Evolutionary conservation across 2,888 invertebrate species (phyloP).

Genomic region (Mesochorus sp.): DNA sequence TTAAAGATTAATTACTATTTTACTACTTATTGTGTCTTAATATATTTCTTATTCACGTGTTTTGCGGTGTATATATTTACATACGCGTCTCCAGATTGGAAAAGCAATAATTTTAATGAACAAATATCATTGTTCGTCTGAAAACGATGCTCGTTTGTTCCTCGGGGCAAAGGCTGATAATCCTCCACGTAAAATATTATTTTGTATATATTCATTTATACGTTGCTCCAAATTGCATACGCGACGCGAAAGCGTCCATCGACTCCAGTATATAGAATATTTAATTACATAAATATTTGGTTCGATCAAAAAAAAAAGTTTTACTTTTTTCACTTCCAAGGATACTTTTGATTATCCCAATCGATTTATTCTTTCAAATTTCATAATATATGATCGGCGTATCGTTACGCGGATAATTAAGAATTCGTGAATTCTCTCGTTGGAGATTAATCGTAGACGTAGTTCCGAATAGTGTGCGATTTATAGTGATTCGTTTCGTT

Average conservation of each 20-base stretch:
- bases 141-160: constrained; percentile 39
- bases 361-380: constrained; percentile 16
- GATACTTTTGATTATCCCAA: not conserved
- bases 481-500: constrained; percentile 27
- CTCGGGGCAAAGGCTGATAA: constrained; percentile 57
- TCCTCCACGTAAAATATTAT: constrained; percentile 53
- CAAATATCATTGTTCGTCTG: constrained; percentile 15
- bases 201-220: constrained; percentile 8
- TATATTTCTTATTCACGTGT: constrained; percentile 31
- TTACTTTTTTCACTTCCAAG: constrained; percentile 18
- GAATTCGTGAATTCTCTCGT: constrained; percentile 9
- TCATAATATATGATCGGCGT: no score
- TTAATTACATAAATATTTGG: not conserved
- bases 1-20: constrained; percentile 7
- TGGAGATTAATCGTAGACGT: not conserved
- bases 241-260: constrained; percentile 2
- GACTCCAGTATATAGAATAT: constrained; percentile 18
- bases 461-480: constrained; percentile 34
- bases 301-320: not conserved
- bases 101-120: constrained; percentile 21
- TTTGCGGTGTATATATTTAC: constrained; percentile 58
- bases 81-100: constrained; percentile 48
- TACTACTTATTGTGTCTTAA: constrained; percentile 38
- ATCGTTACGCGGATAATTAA: not conserved
- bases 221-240: constrained; percentile 10